Percentiles rank a stretch among this genome's conserved stretches.
Evolutionary conservation across 2,797 vertebrate species (phyloP).

Genomic region (Malurus splendens): DNA sequence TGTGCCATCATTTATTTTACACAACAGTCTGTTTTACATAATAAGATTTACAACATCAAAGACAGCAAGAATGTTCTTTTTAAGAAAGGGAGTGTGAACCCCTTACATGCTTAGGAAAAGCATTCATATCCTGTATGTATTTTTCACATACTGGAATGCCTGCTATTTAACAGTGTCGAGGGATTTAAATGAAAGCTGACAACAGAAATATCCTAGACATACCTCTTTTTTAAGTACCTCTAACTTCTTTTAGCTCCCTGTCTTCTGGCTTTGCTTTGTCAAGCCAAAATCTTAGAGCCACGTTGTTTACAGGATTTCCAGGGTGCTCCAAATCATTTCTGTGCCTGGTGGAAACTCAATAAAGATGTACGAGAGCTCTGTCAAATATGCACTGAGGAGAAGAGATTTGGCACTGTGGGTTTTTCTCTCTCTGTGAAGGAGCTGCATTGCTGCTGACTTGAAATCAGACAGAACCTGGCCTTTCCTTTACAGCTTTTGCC

Average conservation of each 20-base stretch:
- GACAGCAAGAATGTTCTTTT: conserved; percentile 24
- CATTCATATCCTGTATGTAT: conserved; percentile 2
- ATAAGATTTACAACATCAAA: conserved; percentile 55
- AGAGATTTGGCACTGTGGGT: neutral
- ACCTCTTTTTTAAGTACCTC: conserved; percentile 7
- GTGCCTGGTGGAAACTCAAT: neutral
- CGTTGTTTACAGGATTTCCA: conserved; percentile 17
- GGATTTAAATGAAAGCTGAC: conserved; percentile 48
- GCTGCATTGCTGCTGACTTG: neutral
- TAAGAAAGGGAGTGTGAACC: conserved; percentile 18
- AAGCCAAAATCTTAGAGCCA: neutral
- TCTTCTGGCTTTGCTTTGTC: neutral
- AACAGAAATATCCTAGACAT: conserved; percentile 29
- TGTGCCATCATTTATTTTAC: conserved; percentile 35
- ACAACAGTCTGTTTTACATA: conserved; percentile 37
- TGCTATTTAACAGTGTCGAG: neutral
- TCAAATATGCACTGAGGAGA: neutral
- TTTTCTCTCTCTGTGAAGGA: neutral
- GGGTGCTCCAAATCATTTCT: neutral
- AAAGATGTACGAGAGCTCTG: neutral
- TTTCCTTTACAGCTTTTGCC: neutral
- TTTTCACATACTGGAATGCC: conserved; percentile 2
- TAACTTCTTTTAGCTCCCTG: conserved; percentile 21
- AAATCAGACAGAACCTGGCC: neutral
- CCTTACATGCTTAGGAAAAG: conserved; percentile 17